Evolutionary conservation across 2,797 vertebrate genomes (phyloP).

Genomic region (Pangasius krempfi): DNA sequence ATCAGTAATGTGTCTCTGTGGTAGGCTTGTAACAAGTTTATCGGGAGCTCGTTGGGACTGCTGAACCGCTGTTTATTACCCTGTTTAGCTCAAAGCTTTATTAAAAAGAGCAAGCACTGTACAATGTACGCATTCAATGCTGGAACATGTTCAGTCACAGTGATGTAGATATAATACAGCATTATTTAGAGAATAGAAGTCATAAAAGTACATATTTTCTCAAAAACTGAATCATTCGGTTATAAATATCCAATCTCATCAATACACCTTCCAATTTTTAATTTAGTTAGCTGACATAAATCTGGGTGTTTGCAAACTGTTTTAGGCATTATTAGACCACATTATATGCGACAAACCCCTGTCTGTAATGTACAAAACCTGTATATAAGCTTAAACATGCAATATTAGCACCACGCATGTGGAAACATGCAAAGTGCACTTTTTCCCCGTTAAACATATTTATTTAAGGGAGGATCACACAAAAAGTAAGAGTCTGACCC

Average conservation of each 20-base stretch:
- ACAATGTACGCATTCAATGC: not conserved
- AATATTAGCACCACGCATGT: not conserved
- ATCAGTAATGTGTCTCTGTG: slow-evolving; percentile 11
- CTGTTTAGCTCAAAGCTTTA: not conserved
- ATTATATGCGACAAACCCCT: not conserved
- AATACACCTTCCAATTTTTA: not conserved
- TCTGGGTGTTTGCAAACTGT: not conserved
- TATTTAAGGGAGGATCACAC: not conserved
- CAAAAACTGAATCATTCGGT: not conserved
- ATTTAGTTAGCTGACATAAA: not conserved
- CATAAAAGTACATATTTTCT: not conserved
- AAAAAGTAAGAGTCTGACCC: not conserved
- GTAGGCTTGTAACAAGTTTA: slow-evolving; percentile 14
- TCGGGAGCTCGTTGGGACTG: not conserved
- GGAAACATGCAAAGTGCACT: not conserved
- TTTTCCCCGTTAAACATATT: not conserved
- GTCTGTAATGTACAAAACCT: not conserved
- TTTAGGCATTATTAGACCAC: not conserved
- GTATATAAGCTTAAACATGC: not conserved
- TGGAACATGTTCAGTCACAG: not conserved
- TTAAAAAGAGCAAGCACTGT: not conserved
- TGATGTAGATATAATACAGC: not conserved
- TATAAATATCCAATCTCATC: not conserved
- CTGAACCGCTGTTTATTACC: not conserved
- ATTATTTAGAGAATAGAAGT: not conserved